Conservation (phyloP, 53 echinoderm and acorn worm species). For the Apostichopus leukothele region DNA sequence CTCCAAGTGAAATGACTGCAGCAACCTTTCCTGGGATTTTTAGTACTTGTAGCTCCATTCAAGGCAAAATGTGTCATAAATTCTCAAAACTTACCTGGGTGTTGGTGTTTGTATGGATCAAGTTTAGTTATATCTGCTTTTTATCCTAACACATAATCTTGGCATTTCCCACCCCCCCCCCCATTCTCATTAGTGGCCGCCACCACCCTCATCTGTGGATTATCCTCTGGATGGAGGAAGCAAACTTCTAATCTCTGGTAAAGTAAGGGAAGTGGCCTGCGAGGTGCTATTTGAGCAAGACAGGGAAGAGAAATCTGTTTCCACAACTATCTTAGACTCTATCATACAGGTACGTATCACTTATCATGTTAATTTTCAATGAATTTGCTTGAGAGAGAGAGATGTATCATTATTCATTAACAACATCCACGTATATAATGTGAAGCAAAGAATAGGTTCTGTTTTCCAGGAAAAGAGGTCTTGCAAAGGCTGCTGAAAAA, state of each 20-base stretch:
- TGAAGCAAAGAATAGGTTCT: too few species aligned
- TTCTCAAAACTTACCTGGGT: neutral
- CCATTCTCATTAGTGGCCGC: slow-evolving; percentile 63
- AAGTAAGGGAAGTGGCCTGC: slow-evolving; percentile 82
- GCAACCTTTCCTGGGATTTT: neutral
- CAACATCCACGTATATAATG: too few species aligned
- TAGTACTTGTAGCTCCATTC: neutral
- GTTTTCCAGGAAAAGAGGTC: too few species aligned
- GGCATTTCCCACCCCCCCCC: neutral
- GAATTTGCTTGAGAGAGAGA: too few species aligned
- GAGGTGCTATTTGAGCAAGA: slow-evolving; percentile 96
- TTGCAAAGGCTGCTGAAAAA: too few species aligned
- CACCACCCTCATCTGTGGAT: slow-evolving; percentile 79
- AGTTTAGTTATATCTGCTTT: neutral
- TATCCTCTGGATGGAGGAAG: slow-evolving; percentile 88
- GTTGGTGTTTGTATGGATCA: too few species aligned
- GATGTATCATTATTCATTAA: too few species aligned
- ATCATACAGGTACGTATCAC: slow-evolving; percentile 71
- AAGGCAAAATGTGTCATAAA: neutral
- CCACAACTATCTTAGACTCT: slow-evolving; percentile 81
- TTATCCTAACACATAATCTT: neutral
- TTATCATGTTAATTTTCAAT: too few species aligned
- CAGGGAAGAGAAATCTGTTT: slow-evolving; percentile 84
- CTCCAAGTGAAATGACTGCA: neutral
- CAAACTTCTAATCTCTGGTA: slow-evolving; percentile 73